Evolutionary conservation across 23 tunicate species (phyloP), one percentile per base, ranked within the genome.

Genomic region (Ascidia mentula): DNA sequence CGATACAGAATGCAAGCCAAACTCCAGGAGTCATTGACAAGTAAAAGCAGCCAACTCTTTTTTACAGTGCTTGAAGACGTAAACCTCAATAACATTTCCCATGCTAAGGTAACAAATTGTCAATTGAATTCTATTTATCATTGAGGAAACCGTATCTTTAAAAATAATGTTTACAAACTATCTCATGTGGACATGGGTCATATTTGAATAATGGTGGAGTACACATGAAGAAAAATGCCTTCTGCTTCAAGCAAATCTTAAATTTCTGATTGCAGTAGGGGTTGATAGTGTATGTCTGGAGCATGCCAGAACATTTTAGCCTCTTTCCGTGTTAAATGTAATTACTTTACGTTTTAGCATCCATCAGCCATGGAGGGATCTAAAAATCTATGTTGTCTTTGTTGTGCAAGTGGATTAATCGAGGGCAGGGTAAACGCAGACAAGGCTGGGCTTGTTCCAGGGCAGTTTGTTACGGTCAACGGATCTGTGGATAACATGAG

Each of bases 321-420:
- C n/a, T n/a, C n/a, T n/a, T n/a, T n/a, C n/a, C n/a, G n/a, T 42
- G 12, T 42, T 12, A 9, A 42, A 42, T 42, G 12, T 42, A 42
- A 42, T 9, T 15, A 42, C n/a, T 73, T 74, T 34, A 1, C 15
- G 17, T 74, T 74, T 74, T 28, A 74, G 78, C 46, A 36, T 7
- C 78, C 78, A 15, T 37, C 40, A 38, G 9, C 45, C 9, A 37
- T 35, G 46, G 40, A 5, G 34, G 12, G 28, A 26, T 37, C 78
- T 18, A 81, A 81, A 69, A 37, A 46, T 5, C 59, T 71, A 13
- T 71, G 85, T 40, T 70, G 77, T 24, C 32, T 40, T n/a, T 81
- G 85, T 69, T 81, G 85, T 38, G 46, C 46, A 71, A 81, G 85
- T 81, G 85, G 77, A 17, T 77, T 75, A 31, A 81, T 81, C 40